Evolutionary conservation across 2,888 invertebrate species (phyloP).

Genomic region (Lysandra bellargus): DNA sequence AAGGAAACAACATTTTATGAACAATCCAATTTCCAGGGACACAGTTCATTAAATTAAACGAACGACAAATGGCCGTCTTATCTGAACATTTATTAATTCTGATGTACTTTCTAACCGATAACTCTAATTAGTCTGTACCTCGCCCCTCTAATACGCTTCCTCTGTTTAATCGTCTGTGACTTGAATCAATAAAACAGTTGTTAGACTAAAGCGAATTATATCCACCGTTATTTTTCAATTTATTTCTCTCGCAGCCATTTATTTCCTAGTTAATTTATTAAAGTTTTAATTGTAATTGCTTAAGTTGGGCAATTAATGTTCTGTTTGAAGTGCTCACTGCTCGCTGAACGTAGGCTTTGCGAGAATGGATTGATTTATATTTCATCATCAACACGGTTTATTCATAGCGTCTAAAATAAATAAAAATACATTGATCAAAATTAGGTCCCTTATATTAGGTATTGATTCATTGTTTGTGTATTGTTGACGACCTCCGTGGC

Average conservation of each 20-base stretch:
- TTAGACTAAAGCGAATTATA: conserved; percentile 37
- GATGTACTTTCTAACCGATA: conserved; percentile 39
- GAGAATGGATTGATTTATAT: not conserved
- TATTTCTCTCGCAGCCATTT: conserved; percentile 10
- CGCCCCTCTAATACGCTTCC: conserved; percentile 55
- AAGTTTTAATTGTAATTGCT: conserved; percentile 19
- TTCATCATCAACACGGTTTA: not conserved
- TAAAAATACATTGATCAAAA: not conserved
- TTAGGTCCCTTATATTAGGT: too few species aligned
- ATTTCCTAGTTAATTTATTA: conserved; percentile 8
- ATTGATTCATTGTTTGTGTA: too few species aligned
- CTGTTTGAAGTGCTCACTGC: not conserved
- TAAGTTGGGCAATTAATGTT: conserved; percentile 24
- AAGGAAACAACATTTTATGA: not conserved
- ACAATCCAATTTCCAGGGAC: conserved; percentile 5
- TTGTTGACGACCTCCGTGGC: too few species aligned
- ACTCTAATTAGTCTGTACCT: conserved; percentile 47
- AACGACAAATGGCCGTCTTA: conserved; percentile 32
- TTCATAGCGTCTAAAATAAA: not conserved
- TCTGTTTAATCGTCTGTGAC: conserved; percentile 68
- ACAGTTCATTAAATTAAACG: conserved; percentile 32
- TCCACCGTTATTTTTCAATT: conserved; percentile 28
- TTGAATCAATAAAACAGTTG: conserved; percentile 44
- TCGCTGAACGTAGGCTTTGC: not conserved
- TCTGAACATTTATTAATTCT: conserved; percentile 34